A percentile compares a stretch with the other conserved stretches of the same genome.
Conservation (phyloP, 2,113 vertebrate genomes). For the Siphamia tubifer region DNA sequence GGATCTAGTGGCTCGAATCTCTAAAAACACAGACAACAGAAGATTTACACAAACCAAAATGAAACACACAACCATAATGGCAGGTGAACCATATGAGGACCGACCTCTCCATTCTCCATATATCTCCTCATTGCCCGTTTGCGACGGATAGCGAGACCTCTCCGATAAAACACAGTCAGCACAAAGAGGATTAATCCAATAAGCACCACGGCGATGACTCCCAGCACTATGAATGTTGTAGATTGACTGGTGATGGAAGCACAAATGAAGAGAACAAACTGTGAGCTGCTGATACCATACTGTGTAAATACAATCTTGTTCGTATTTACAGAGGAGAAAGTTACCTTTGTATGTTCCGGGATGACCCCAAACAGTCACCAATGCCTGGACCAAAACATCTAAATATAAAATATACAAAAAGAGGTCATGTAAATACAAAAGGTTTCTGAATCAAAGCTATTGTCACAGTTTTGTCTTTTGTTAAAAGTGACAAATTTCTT, state of each 20-base stretch:
- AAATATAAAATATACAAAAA: background rate
- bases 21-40: slow-evolving; percentile 58
- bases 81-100: background rate
- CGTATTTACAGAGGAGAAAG: background rate
- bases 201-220: slow-evolving; percentile 79
- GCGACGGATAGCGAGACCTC: slow-evolving; percentile 89
- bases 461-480: too few relatives aligned
- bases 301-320: background rate
- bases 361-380: slow-evolving; percentile 75
- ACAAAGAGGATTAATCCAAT: slow-evolving; percentile 78
- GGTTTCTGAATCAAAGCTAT: too few relatives aligned
- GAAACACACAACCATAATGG: background rate
- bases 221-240: slow-evolving; percentile 81
- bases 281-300: background rate
- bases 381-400: slow-evolving; percentile 85
- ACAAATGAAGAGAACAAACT: background rate
- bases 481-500: too few relatives aligned
- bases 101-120: slow-evolving; percentile 88
- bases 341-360: slow-evolving; percentile 49
- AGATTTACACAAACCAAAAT: background rate
- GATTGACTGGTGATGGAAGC: slow-evolving; percentile 71
- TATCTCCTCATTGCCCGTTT: slow-evolving; percentile 94
- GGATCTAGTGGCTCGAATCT: slow-evolving; percentile 89
- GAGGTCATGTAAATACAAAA: background rate
- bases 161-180: slow-evolving; percentile 84